Base-by-base conservation (phyloP, 2,888 invertebrate species). In the Calameuta idolon region DNA sequence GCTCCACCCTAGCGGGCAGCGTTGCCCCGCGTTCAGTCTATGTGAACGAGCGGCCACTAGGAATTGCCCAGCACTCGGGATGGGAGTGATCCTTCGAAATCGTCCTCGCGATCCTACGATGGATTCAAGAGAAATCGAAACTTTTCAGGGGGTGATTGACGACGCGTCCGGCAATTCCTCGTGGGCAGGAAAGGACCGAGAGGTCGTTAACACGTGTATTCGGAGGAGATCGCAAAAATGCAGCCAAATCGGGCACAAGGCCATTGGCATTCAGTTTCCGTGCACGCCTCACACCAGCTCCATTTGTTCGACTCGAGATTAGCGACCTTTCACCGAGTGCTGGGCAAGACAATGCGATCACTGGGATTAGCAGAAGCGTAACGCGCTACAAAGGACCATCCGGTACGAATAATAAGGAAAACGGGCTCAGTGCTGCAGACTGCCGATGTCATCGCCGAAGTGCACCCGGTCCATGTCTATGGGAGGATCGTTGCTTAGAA, bases 1-100 rank as follows among this genome's bases (percentile, higher is more conserved):
- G 89, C 90, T 90, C 89, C 89, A 89, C 90, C 90, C 89, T 86
- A 84, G 84, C 76, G 79, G 81, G 80, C 76, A 78, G 77, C 81
- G 81, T 77, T 81, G 78, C 79, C 78, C 77, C 79, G 68, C 34
- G 69, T 33, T 34, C 68, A 73, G 15, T 40, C 5, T 31, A 12
- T 71, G 71, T 9, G 9, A 71, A n/a, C 30, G 33, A n/a, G 23
- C 31, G n/a, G 71, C 71, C 71, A 33, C 30, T 12, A n/a, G n/a
- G 30, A 33, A 71, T 33, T 33, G 11, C 3, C 12, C 71, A 5
- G 9, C n/a, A 15, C 71, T n/a, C 9, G 30, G 69, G 12, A 15
- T 12, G 37, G 37, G 37, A 37, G 37, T 4, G 37, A 37, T 37
- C 37, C 4, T 40, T 5, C 0, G 0, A 40, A 15, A 40, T 15